Conservation (phyloP, 1,140 invertebrate genomes). For the Drosophila mayri region DNA sequence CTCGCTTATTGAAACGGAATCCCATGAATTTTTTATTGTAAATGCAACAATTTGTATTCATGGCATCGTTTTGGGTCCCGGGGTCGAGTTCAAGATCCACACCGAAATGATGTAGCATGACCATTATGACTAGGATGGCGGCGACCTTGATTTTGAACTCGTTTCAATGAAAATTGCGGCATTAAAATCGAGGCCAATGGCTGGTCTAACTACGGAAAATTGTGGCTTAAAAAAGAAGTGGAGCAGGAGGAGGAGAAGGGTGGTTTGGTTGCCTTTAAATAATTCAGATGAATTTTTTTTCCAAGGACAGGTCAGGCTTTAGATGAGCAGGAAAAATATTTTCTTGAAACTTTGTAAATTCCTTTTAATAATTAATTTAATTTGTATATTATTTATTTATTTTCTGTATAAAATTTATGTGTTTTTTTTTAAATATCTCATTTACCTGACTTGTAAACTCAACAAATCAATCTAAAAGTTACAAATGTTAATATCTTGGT, state of each 20-base stretch:
- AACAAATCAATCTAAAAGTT: too few relatives aligned
- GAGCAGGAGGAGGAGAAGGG: not conserved
- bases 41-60: conserved; percentile 82
- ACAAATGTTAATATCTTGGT: not conserved
- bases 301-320: not conserved
- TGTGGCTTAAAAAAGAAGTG: too few relatives aligned
- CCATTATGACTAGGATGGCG: conserved; percentile 24
- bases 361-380: not conserved
- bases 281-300: conserved; percentile 16
- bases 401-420: not conserved
- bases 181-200: conserved; percentile 69
- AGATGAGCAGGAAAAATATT: not conserved
- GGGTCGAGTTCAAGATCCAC: conserved; percentile 44
- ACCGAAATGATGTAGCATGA: conserved; percentile 66
- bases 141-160: conserved; percentile 81
- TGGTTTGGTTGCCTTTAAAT: not conserved
- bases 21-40: conserved; percentile 67
- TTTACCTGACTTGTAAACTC: not conserved
- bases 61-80: conserved; percentile 54
- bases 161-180: conserved; percentile 61
- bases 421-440: too few relatives aligned
- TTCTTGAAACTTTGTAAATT: not conserved
- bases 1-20: conserved; percentile 74
- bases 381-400: too few relatives aligned
- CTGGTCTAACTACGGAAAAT: conserved; percentile 27